phyloP scores from a whole-genome alignment of 1,140 invertebrate species.

The Aphaenogaster rudis region DNA sequence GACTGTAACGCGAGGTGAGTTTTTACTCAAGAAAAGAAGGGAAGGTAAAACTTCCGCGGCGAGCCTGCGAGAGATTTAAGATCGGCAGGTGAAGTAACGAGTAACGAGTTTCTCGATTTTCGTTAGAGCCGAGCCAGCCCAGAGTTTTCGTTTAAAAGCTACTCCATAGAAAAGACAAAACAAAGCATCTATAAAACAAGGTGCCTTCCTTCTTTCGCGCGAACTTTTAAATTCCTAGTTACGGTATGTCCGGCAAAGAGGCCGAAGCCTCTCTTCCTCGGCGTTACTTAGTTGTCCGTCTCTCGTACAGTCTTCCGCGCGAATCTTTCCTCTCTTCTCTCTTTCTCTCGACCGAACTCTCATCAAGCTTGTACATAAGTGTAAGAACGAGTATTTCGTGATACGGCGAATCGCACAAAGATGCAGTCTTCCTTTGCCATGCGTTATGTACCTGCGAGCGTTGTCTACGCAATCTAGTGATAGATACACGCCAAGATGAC shows the following conservation, averaged over 20 bases:
- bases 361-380: neutral
- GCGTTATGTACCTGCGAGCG: neutral
- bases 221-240: slow-evolving; percentile 70
- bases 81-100: slow-evolving; percentile 54
- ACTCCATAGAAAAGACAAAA: neutral
- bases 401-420: neutral
- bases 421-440: neutral
- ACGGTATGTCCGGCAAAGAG: slow-evolving; percentile 8
- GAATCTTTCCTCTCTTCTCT: neutral
- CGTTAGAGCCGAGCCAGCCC: neutral
- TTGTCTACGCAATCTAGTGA: neutral
- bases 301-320: neutral
- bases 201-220: slow-evolving; percentile 52
- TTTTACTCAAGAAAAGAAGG: neutral
- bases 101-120: slow-evolving; percentile 56
- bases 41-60: neutral
- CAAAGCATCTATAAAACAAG: neutral
- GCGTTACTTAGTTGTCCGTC: neutral
- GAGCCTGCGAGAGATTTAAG: slow-evolving; percentile 59
- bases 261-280: neutral
- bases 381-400: slow-evolving; percentile 6
- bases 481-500: slow-evolving; percentile 7
- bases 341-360: neutral
- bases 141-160: slow-evolving; percentile 64
- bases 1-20: neutral